Evolutionary conservation across 2,797 vertebrate genomes (phyloP), one percentile per base, ranked within the genome.

Genomic region (Malacoctenus gilli): DNA sequence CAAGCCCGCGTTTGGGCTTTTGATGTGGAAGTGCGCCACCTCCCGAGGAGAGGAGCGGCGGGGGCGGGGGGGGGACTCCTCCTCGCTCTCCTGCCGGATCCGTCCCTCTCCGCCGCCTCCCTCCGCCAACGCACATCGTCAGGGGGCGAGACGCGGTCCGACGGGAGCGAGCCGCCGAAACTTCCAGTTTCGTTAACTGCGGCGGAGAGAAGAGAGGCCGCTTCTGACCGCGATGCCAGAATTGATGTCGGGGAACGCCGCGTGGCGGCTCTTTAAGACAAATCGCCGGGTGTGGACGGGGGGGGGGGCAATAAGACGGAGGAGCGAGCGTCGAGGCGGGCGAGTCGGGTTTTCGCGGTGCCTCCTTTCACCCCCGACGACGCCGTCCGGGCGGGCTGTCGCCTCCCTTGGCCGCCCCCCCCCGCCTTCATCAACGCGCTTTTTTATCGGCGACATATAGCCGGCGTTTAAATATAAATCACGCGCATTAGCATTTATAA

Each of bases 11-110:
- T 75, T 82, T 80, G 58, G 61, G 67, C 89, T 90, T n/a, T 89
- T 90, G 87, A 91, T 89, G 86, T 85, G 71, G 51, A 86, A 86
- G 79, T 85, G 82, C 85, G 84, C 85, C 84, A 84, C 82, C 76
- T 87, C 81, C 77, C 75, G 71, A 61, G 64, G 77, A 79, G 80
- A 80, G 35, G 38, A 67, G 60, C 54, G 61, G 63, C n/a, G 68
- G 59, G 57, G 59, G 63, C 67, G 60, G 57, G 59, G 66, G 70
- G 71, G 63, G 69, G 52, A 72, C 66, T 59, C 46, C 10, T 34
- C 43, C 38, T 28, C 34, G 44, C 31, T 30, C 20, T 21, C 25
- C 25, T 9, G 1, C 25, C 25, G 9, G 5, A 5, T 28, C 25
- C 25, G 9, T 28, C 2, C 25, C 25, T 28, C 25, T 28, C 25